These are phyloP conservation scores for Drosophila mulleri DNA, from an alignment of 2,888 invertebrate species.

Conservation along the genomic window DNA sequence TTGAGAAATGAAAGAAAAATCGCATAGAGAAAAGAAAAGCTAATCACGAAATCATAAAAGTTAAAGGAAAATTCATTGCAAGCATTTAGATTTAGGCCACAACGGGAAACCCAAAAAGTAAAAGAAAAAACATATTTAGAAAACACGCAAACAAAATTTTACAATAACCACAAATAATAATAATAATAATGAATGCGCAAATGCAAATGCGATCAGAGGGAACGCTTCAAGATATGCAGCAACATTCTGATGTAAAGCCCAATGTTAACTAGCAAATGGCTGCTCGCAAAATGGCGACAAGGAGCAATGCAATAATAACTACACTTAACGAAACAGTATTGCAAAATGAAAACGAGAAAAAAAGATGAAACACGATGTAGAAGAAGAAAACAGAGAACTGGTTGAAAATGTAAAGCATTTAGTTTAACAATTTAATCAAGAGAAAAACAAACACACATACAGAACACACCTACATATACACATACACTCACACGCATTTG, in stretches of 20 bases:
- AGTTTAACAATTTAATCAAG: constrained; percentile 50
- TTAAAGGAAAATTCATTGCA: constrained; percentile 39
- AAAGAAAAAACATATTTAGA: constrained; percentile 47
- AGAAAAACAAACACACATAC: constrained; percentile 15
- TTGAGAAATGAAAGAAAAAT: constrained; percentile 17
- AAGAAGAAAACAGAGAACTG: constrained; percentile 30
- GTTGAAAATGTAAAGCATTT: constrained; percentile 57
- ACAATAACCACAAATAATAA: constrained; percentile 23
- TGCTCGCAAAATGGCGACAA: constrained; percentile 21
- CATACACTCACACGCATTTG: constrained; percentile 57
- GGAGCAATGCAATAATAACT: constrained; percentile 11
- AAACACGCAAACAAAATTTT: constrained; percentile 46
- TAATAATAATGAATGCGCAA: constrained; percentile 4
- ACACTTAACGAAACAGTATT: constrained; percentile 56
- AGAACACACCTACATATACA: constrained; percentile 27
- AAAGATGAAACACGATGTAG: background rate
- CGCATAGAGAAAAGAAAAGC: constrained; percentile 20
- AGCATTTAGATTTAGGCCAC: constrained; percentile 62
- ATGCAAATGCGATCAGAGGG: constrained; percentile 1
- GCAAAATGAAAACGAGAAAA: constrained; percentile 36
- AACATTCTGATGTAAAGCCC: constrained; percentile 11
- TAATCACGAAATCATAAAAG: constrained; percentile 32
- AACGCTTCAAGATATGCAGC: constrained; percentile 28
- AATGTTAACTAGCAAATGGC: constrained; percentile 14
- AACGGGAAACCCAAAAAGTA: constrained; percentile 5